Base-by-base conservation (phyloP, 2,888 invertebrate species). In the Orthosia incerta region DNA sequence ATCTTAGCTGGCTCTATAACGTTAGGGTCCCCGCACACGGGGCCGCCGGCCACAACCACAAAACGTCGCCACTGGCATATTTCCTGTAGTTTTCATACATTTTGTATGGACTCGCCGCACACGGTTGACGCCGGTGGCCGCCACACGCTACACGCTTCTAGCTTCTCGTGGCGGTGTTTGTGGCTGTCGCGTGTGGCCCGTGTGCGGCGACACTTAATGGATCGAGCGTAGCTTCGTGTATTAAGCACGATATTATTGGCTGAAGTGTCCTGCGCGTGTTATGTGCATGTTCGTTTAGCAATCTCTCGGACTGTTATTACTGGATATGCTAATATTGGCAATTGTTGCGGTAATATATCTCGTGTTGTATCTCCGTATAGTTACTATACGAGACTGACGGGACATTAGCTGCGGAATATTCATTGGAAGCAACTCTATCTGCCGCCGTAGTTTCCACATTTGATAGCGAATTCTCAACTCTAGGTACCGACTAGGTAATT, bases 1-100 rank as follows among this genome's bases (percentile, higher is more conserved):
- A 92, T 94, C 93, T 93, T 88, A 91, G 88, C 85, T 84, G 87
- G 88, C 88, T 89, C 86, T 88, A 90, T 92, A 92, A 90, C 89
- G 86, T 88, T 26, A n/a, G n/a, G n/a, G n/a, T n/a, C n/a, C n/a
- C n/a, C n/a, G n/a, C n/a, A n/a, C n/a, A n/a, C n/a, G n/a, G n/a
- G n/a, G n/a, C n/a, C n/a, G n/a, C n/a, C n/a, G n/a, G n/a, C n/a
- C n/a, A n/a, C n/a, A n/a, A n/a, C n/a, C n/a, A n/a, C n/a, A n/a
- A n/a, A n/a, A n/a, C n/a, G n/a, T n/a, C n/a, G n/a, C n/a, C n/a
- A n/a, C n/a, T n/a, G n/a, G n/a, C n/a, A n/a, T n/a, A n/a, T n/a
- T n/a, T n/a, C n/a, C n/a, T n/a, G n/a, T n/a, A n/a, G n/a, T n/a
- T n/a, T n/a, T n/a, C n/a, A n/a, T n/a, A n/a, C n/a, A n/a, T n/a